Base-by-base conservation (phyloP, 2,888 invertebrate genomes). In the Cryptocephalus moraei region DNA sequence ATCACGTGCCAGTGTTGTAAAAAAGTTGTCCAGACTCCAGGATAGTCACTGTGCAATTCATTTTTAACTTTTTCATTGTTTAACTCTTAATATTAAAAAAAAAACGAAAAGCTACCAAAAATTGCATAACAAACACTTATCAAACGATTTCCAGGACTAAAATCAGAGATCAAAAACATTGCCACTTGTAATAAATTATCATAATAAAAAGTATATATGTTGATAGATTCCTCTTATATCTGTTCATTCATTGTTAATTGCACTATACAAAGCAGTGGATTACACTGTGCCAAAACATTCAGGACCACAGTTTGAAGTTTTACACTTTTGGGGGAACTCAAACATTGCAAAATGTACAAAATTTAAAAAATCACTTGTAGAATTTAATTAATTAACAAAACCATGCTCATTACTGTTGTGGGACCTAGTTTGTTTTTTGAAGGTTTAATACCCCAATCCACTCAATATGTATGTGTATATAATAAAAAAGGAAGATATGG, bases 111-210 rank as follows among this genome's bases (percentile, higher is more conserved):
- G 54, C 54, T 56, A 56, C 54, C 54, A 48, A 56, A 54, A 49
- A 56, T 53, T 54, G 50, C 51, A 49, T 49, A 49, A 50, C 50
- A 53, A 49, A 51, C 49, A 50, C 48, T 47, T 56, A 53, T 51
- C 48, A 50, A 54, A 54, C 49, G 51, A 51, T 51, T 54, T 54
- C 55, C 47, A 50, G 49, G 51, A 56, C 51, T 56, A 54, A 43
- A 54, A 63, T 63, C 58, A 65, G 67, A 68, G 68, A 68, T 68
- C 67, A 69, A 68, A 63, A 62, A 64, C 66, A 69, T 69, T 69
- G 69, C 69, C 68, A 67, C 68, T 63, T 66, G 62, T 65, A 59
- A 36, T 36, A 36, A 36, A 11, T 36, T 36, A 36, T 53, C 40
- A 40, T 47, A 33, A 44, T 42, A 46, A 46, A 47, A 48, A 43